Evolutionary conservation across 1,140 invertebrate genomes (phyloP).

Genomic region (Lepidurus apus): DNA sequence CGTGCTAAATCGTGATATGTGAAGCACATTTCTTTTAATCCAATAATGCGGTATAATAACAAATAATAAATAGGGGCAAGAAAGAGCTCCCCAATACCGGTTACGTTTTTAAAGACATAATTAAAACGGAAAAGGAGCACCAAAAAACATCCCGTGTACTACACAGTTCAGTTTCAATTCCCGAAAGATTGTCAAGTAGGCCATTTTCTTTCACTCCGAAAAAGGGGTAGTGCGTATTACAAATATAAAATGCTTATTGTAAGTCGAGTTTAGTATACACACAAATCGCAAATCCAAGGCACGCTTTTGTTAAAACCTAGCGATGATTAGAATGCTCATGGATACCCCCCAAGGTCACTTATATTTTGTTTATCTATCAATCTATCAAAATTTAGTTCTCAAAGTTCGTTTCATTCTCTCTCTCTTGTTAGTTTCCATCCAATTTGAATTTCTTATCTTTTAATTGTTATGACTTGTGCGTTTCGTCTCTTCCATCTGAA

Average conservation of each 20-base stretch:
- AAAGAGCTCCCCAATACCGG: too few relatives aligned
- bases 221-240: neutral
- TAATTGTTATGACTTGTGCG: slow-evolving; percentile 11
- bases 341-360: slow-evolving; percentile 10
- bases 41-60: too few relatives aligned
- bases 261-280: neutral
- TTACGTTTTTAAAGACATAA: too few relatives aligned
- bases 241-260: neutral
- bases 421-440: neutral
- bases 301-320: slow-evolving; percentile 19
- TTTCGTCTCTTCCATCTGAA: slow-evolving; percentile 28
- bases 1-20: too few relatives aligned
- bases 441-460: neutral
- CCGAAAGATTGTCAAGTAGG: neutral
- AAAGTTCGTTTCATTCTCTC: neutral
- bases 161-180: neutral
- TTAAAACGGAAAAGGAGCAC: neutral
- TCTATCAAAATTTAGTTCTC: neutral
- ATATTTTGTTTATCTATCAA: neutral
- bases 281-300: slow-evolving; percentile 21
- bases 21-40: too few relatives aligned
- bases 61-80: too few relatives aligned
- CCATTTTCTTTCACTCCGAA: neutral
- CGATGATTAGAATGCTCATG: slow-evolving; percentile 14
- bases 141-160: neutral